A percentile compares a stretch with the other conserved stretches of the same genome.
phyloP scores from a whole-genome alignment of 2,113 vertebrate species.

The Pseudorhombus dupliciocellatus region DNA sequence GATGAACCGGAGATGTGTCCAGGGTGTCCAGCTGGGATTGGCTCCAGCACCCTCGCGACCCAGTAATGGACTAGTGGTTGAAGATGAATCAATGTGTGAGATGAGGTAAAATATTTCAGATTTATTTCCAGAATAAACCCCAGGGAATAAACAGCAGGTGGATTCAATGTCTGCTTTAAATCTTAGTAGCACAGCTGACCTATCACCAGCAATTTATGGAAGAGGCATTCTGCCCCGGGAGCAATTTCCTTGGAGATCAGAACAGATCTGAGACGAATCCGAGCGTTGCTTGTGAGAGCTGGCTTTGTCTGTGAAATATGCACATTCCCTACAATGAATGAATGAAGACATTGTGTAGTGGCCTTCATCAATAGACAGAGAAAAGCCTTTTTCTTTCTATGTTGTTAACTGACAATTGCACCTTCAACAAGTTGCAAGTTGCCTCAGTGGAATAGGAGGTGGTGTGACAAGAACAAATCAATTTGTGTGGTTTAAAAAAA shows the following conservation, averaged over 20 bases:
- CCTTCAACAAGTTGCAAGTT: slow-evolving; percentile 21
- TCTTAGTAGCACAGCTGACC: slow-evolving; percentile 33
- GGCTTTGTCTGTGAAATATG: slow-evolving; percentile 68
- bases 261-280: slow-evolving; percentile 31
- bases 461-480: slow-evolving; percentile 35
- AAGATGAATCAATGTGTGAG: too few species aligned
- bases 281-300: slow-evolving; percentile 45
- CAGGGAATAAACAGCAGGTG: slow-evolving; percentile 46
- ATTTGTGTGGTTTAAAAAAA: slow-evolving; percentile 34
- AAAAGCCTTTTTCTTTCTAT: slow-evolving; percentile 37
- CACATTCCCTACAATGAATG: slow-evolving; percentile 58
- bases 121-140: slow-evolving; percentile 21
- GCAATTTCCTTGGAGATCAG: slow-evolving; percentile 36
- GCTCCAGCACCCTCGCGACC: too few species aligned
- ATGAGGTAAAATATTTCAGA: too few species aligned
- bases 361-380: slow-evolving; percentile 28
- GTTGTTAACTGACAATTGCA: slow-evolving; percentile 49
- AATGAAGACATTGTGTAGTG: slow-evolving; percentile 65
- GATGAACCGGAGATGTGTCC: too few species aligned
- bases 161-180: slow-evolving; percentile 40
- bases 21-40: too few species aligned
- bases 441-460: slow-evolving; percentile 12
- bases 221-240: slow-evolving; percentile 29
- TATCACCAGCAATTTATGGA: slow-evolving; percentile 46
- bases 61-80: too few species aligned